Percentiles rank a stretch among this genome's conserved stretches.
phyloP scores from a whole-genome alignment of 2,113 vertebrate species.

The Gnathonemus longibarbis region DNA sequence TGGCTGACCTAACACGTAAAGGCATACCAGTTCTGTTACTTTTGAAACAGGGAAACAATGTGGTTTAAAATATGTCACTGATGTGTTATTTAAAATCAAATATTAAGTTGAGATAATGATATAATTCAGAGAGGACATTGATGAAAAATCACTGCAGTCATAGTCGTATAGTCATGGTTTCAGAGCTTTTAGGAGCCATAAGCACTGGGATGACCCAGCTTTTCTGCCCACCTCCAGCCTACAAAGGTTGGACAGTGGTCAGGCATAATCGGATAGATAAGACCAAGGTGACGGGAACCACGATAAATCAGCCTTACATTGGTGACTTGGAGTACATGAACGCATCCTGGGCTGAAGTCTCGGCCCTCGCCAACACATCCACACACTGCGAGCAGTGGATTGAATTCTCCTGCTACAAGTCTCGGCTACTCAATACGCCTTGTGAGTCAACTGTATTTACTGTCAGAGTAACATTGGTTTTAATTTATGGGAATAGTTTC shows the following conservation, averaged over 20 bases:
- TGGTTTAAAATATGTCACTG: background rate
- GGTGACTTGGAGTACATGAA: slow-evolving; percentile 85
- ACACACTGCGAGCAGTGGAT: slow-evolving; percentile 94
- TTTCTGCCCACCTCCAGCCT: slow-evolving; percentile 58
- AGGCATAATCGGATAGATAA: slow-evolving; percentile 74
- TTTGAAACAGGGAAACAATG: background rate
- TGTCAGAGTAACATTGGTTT: background rate
- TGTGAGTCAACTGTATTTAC: slow-evolving; percentile 55
- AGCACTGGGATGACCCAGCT: background rate
- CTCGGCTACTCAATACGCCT: slow-evolving; percentile 88
- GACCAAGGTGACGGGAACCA: slow-evolving; percentile 77
- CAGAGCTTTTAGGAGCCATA: background rate
- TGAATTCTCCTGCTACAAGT: slow-evolving; percentile 88
- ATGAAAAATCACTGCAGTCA: background rate
- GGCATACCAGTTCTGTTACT: background rate
- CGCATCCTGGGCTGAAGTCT: slow-evolving; percentile 87
- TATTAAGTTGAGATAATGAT: background rate
- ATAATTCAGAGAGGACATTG: background rate
- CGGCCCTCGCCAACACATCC: slow-evolving; percentile 82
- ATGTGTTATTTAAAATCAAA: background rate
- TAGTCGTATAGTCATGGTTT: background rate
- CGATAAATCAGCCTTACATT: slow-evolving; percentile 75
- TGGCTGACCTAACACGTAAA: too few relatives aligned
- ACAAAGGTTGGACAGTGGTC: slow-evolving; percentile 85
- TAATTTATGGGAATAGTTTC: background rate